Base-by-base conservation (phyloP, 2,888 invertebrate genomes). In the Clistopyga incitator region DNA sequence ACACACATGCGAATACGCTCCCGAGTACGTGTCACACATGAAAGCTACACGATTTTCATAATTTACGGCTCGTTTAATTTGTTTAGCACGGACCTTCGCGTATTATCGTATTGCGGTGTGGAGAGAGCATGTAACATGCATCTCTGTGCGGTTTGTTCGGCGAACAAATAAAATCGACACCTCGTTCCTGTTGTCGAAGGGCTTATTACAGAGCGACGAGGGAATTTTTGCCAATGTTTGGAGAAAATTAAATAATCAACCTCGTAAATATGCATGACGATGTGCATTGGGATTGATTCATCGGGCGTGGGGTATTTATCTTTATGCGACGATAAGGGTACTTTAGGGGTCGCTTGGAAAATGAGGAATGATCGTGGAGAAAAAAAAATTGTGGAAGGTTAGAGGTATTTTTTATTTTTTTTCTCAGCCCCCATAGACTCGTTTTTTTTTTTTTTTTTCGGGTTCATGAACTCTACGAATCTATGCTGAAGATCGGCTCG, bases 21-120 rank as follows among this genome's bases (percentile, higher is more conserved):
- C 77, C 72, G 80, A 84, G 77, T 70, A 42, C 71, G 77, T 74
- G 68, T 82, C 52, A 70, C 72, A 71, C 71, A 54, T 78, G 61
- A 64, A 52, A 74, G 52, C 64, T 68, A 78, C 79, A 82, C 91
- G 90, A 91, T 92, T 92, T 93, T 92, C 92, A 92, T 92, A 92
- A 92, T 93, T 92, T 90, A 92, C 91, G 88, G 89, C 87, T 89
- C 88, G 90, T 90, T 92, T 90, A 91, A 91, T 92, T 90, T 90
- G 89, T 90, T 90, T 89, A 88, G 65, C 90, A 89, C 86, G 42
- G n/a, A 68, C 52, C 71, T 45, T 59, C 15, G 50, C 13, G 50
- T 47, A 80, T 78, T 67, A 15, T 42, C 77, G 47, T 67, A 76
- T 84, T 79, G 78, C 74, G 56, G 61, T 67, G 25, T 54, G 34